Conservation (phyloP, 92 coral and sea anemone species). For the Bergia sp. region DNA sequence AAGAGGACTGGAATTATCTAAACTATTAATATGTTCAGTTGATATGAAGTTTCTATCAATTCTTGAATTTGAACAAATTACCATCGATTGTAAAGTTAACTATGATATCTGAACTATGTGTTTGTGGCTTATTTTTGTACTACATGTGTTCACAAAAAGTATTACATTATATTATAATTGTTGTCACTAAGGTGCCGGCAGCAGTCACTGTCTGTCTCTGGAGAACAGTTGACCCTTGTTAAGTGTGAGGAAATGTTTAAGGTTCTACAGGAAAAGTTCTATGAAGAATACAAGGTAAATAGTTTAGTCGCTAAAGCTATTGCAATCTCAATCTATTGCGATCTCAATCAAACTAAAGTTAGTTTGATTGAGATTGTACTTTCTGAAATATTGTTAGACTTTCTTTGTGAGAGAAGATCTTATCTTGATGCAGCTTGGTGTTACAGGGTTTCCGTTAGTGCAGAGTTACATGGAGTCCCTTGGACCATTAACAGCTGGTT, state of each 20-base stretch:
- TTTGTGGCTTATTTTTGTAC: background rate
- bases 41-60: too few relatives aligned
- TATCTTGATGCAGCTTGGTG: too few relatives aligned
- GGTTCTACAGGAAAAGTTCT: constrained; percentile 80
- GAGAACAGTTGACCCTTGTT: constrained; percentile 67
- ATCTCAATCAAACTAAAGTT: too few relatives aligned
- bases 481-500: too few relatives aligned
- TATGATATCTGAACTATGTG: background rate
- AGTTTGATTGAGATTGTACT: background rate
- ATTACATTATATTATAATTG: background rate
- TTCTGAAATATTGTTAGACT: background rate
- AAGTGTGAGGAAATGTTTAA: constrained; percentile 88
- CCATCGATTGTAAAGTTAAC: too few relatives aligned
- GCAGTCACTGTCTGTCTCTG: constrained; percentile 69
- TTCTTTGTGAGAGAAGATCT: too few relatives aligned
- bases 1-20: too few relatives aligned
- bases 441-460: too few relatives aligned
- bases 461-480: too few relatives aligned
- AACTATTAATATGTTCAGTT: too few relatives aligned
- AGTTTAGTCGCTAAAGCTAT: background rate
- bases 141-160: background rate
- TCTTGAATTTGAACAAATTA: too few relatives aligned
- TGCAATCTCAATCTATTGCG: too few relatives aligned
- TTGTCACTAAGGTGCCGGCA: constrained; percentile 70
- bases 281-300: constrained; percentile 89